Evolutionary conservation across 2,113 vertebrate species (phyloP).

Genomic region (Malurus elegans): DNA sequence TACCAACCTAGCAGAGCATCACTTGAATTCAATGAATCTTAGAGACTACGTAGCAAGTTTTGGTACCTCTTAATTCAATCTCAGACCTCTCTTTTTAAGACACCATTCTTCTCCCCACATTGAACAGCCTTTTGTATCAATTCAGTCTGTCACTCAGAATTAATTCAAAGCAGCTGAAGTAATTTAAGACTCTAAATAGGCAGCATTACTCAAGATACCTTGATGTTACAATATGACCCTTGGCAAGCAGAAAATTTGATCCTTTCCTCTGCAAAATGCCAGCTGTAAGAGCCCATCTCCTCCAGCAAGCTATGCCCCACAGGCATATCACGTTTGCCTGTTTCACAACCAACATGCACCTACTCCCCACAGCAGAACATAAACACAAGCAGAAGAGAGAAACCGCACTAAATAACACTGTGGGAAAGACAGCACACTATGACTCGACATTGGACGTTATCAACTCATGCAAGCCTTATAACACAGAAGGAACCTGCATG

Average conservation of each 20-base stretch:
- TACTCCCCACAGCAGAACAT: neutral
- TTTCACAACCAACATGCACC: neutral
- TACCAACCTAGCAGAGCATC: neutral
- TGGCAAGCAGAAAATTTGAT: neutral
- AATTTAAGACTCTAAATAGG: neutral
- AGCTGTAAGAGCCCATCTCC: neutral
- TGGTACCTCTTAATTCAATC: neutral
- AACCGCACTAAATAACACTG: neutral
- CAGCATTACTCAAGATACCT: neutral
- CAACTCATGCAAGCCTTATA: neutral
- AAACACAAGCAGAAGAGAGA: neutral
- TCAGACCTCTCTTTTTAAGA: neutral
- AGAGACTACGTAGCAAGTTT: neutral
- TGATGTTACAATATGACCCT: neutral
- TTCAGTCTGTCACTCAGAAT: neutral
- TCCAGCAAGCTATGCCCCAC: neutral
- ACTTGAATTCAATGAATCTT: neutral
- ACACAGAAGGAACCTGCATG: neutral
- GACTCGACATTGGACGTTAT: neutral
- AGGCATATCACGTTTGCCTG: neutral
- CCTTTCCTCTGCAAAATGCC: neutral
- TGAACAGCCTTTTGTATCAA: neutral
- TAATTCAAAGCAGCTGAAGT: neutral
- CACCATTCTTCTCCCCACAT: neutral
- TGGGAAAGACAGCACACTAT: neutral